These are phyloP conservation scores for Phocides pigmalion DNA, from an alignment of 1,140 invertebrate genomes.

Conservation along the genomic window DNA sequence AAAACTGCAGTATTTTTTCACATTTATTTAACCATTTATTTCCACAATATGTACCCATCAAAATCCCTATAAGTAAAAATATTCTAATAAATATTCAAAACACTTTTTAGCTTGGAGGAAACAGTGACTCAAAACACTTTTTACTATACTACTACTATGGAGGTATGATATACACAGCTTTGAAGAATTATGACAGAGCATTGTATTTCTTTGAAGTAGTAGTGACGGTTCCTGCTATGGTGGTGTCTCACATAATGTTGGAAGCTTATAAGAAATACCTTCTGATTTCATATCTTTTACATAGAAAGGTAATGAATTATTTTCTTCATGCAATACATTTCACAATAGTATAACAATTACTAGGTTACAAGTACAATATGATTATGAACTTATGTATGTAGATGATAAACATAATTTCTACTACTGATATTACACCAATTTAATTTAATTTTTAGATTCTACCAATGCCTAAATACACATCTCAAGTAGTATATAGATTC, in stretches of 20 bases:
- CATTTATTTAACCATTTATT: slow-evolving; percentile 7
- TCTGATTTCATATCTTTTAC: slow-evolving; percentile 94
- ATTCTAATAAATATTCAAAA: slow-evolving; percentile 11
- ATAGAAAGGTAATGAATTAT: slow-evolving; percentile 89
- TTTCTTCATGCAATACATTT: slow-evolving; percentile 11
- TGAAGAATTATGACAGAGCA: slow-evolving; percentile 96
- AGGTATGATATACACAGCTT: slow-evolving; percentile 97
- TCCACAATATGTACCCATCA: slow-evolving; percentile 24
- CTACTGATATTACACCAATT: background rate
- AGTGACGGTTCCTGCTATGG: slow-evolving; percentile 95
- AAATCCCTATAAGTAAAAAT: slow-evolving; percentile 20
- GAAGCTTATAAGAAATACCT: slow-evolving; percentile 99
- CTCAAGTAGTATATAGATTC: slow-evolving; percentile 94
- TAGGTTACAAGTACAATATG: too few species aligned
- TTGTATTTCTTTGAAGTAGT: slow-evolving; percentile 98
- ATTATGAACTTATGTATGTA: background rate
- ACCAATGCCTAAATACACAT: slow-evolving; percentile 94
- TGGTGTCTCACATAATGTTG: slow-evolving; percentile 97
- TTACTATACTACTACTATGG: slow-evolving; percentile 98
- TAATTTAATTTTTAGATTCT: slow-evolving; percentile 83
- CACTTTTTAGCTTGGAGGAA: slow-evolving; percentile 86
- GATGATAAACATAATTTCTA: background rate
- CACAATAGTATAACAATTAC: background rate
- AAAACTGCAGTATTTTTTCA: background rate
- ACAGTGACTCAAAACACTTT: slow-evolving; percentile 96